A percentile compares a stretch with the other conserved stretches of the same genome.
phyloP scores from a whole-genome alignment of 2,888 invertebrate genomes.

The Gasteruption jaculator region DNA sequence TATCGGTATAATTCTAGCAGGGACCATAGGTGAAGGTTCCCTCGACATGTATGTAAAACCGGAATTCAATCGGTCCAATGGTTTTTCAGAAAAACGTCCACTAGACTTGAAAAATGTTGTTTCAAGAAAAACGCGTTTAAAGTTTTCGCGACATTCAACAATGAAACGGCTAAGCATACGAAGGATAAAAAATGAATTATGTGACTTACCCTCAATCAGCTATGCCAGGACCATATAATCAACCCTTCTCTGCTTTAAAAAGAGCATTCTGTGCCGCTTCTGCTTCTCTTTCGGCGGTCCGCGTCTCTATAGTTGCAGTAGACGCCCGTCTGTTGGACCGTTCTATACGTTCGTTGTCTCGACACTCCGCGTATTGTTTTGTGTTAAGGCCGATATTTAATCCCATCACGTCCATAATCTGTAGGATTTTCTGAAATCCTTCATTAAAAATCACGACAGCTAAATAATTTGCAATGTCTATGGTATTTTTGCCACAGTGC shows the following conservation, averaged over 20 bases:
- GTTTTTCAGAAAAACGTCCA: too few species aligned
- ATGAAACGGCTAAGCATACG: too few species aligned
- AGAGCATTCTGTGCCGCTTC: constrained; percentile 1
- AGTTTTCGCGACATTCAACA: too few species aligned
- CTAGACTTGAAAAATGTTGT: too few species aligned
- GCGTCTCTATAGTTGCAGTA: constrained; percentile 14
- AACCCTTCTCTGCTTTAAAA: constrained; percentile 11
- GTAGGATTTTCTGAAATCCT: constrained; percentile 14
- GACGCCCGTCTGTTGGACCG: constrained; percentile 17
- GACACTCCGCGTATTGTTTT: constrained; percentile 10
- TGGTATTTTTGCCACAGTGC: constrained; percentile 7
- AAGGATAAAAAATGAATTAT: too few species aligned
- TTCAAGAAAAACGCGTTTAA: too few species aligned
- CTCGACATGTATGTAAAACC: too few species aligned
- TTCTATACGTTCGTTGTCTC: constrained; percentile 8
- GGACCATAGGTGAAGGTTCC: too few species aligned
- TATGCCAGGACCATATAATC: constrained; percentile 12
- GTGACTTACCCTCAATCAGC: too few species aligned
- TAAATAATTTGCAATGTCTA: constrained; percentile 8
- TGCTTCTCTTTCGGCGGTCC: constrained; percentile 12
- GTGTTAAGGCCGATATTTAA: constrained; percentile 15
- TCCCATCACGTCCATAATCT: constrained; percentile 15
- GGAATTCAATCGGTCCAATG: too few species aligned
- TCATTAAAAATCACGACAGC: constrained; percentile 12
- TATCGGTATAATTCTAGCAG: too few species aligned